phyloP scores from a whole-genome alignment of 2,113 vertebrate genomes.

The Gallinago paraguaiae region DNA sequence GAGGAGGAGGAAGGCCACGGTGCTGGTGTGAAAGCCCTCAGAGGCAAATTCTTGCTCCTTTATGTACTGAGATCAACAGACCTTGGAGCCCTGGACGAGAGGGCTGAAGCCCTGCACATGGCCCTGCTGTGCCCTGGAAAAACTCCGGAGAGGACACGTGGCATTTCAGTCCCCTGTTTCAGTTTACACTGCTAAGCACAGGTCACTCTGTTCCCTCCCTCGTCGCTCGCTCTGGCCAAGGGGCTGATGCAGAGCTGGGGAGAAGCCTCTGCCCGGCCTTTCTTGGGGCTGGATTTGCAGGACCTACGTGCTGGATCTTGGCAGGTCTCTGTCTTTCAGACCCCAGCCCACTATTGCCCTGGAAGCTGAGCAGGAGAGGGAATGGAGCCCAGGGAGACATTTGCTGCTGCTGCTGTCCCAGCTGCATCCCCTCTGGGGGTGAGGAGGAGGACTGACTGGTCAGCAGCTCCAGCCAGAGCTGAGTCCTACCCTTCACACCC shows the following conservation, averaged over 20 bases:
- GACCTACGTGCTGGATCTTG: not conserved
- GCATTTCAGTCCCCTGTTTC: conserved; percentile 13
- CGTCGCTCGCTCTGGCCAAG: not conserved
- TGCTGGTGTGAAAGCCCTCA: not conserved
- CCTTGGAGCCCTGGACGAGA: not conserved
- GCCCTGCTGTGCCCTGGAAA: not conserved
- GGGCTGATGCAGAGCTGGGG: not conserved
- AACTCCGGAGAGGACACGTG: not conserved
- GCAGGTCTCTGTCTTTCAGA: not conserved
- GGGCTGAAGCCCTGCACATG: not conserved
- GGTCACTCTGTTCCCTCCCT: not conserved
- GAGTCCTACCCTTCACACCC: accelerated
- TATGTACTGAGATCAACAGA: not conserved
- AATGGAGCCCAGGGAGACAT: not conserved
- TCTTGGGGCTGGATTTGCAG: not conserved
- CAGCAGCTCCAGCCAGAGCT: not conserved
- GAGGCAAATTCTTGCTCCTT: not conserved
- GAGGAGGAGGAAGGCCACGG: not conserved
- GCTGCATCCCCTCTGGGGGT: not conserved
- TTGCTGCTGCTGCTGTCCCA: not conserved
- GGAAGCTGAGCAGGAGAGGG: not conserved
- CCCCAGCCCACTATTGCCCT: not conserved
- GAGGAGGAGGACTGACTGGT: not conserved
- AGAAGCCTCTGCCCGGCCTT: not conserved
- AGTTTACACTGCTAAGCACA: not conserved